Conservation (phyloP, 64 coral and sea anemone species). For the Actinia equina region DNA sequence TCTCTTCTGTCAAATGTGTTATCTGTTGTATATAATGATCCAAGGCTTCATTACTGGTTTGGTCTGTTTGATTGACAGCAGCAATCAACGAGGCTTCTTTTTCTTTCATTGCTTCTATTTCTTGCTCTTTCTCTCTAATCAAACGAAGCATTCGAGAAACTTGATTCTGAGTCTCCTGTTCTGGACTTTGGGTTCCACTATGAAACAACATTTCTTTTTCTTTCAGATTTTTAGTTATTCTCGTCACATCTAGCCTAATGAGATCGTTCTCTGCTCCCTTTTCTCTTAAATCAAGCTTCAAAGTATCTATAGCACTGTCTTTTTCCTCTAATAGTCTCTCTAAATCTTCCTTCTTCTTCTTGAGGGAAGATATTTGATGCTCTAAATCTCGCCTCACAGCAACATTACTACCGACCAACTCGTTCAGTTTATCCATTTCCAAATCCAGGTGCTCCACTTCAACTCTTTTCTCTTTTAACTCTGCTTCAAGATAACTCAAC, state of each 20-base stretch:
- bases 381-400: constrained; percentile 51
- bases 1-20: constrained; percentile 59
- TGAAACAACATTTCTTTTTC: constrained; percentile 78
- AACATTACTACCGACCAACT: constrained; percentile 28
- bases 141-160: constrained; percentile 49
- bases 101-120: constrained; percentile 77
- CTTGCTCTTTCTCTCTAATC: constrained; percentile 83
- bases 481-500: constrained; percentile 21
- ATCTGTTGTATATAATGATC: constrained; percentile 79
- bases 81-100: constrained; percentile 86
- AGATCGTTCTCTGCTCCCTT: constrained; percentile 81
- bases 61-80: constrained; percentile 63
- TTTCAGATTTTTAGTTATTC: constrained; percentile 54
- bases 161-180: background rate
- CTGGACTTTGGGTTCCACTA: background rate
- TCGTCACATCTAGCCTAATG: constrained; percentile 64
- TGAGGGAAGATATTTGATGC: constrained; percentile 21
- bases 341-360: constrained; percentile 54
- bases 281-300: constrained; percentile 78
- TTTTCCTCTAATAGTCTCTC: constrained; percentile 29
- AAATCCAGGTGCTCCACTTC: constrained; percentile 58
- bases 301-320: constrained; percentile 60
- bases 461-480: constrained; percentile 45
- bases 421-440: constrained; percentile 52
- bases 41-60: constrained; percentile 21